A percentile compares a stretch with the other conserved stretches of the same genome.
phyloP scores from a whole-genome alignment of 2,888 invertebrate species.

The Dynastes maya region DNA sequence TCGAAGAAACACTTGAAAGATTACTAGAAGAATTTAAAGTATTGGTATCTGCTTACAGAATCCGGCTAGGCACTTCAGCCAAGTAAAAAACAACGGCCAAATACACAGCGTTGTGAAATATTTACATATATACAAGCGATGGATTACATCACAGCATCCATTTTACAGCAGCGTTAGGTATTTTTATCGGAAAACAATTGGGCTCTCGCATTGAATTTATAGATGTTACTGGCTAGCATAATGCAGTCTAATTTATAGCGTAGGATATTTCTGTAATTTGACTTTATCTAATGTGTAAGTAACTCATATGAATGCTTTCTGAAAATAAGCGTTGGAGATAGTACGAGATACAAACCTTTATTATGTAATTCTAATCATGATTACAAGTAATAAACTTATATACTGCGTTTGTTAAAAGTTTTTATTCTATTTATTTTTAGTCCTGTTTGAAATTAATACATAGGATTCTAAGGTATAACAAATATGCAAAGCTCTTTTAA shows the following conservation, averaged over 20 bases:
- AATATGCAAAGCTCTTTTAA: too few relatives aligned
- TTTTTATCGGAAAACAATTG: conserved; percentile 29
- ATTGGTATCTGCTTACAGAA: conserved; percentile 38
- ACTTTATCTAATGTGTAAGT: too few relatives aligned
- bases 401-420: too few relatives aligned
- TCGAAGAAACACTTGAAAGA: conserved; percentile 36
- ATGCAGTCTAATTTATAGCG: background rate
- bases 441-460: too few relatives aligned
- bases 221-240: background rate
- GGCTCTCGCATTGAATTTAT: background rate
- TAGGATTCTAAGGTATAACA: too few relatives aligned
- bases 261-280: too few relatives aligned
- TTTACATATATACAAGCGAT: background rate
- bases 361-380: too few relatives aligned
- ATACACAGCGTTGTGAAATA: conserved; percentile 24
- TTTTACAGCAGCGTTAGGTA: background rate
- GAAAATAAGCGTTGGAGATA: too few relatives aligned
- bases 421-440: too few relatives aligned
- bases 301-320: too few relatives aligned
- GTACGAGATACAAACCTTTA: too few relatives aligned
- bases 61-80: conserved; percentile 9
- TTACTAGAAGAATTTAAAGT: conserved; percentile 42
- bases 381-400: too few relatives aligned
- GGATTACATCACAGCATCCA: background rate
- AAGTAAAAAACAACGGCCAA: conserved; percentile 8